These are phyloP conservation scores for Venturia canescens DNA, from an alignment of 1,140 invertebrate species.

Conservation along the genomic window DNA sequence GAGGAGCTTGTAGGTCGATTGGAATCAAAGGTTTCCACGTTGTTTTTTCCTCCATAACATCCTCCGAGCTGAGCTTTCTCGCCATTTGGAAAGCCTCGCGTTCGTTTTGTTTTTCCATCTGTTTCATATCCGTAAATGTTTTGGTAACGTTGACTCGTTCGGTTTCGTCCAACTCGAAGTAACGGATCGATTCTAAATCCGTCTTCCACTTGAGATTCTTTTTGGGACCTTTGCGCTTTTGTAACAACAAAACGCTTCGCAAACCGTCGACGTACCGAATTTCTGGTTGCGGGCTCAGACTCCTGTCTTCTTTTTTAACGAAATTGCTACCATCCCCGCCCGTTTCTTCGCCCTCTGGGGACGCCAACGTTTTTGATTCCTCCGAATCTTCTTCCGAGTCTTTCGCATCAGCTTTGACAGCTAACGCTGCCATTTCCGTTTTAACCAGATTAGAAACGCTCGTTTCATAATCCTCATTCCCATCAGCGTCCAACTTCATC, in stretches of 20 bases:
- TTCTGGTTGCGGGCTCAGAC: slow-evolving; percentile 57
- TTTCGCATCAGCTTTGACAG: slow-evolving; percentile 71
- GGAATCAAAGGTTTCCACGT: slow-evolving; percentile 83
- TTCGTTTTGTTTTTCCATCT: slow-evolving; percentile 91
- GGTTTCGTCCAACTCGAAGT: slow-evolving; percentile 95
- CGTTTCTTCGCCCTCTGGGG: slow-evolving; percentile 57
- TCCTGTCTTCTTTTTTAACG: slow-evolving; percentile 58
- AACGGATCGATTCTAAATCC: slow-evolving; percentile 88
- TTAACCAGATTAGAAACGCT: slow-evolving; percentile 69
- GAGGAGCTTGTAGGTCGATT: slow-evolving; percentile 81
- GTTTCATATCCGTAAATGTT: slow-evolving; percentile 94
- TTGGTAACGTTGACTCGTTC: slow-evolving; percentile 96
- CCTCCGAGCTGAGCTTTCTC: slow-evolving; percentile 85
- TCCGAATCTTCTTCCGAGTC: slow-evolving; percentile 62
- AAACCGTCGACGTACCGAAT: slow-evolving; percentile 71
- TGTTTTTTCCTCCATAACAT: slow-evolving; percentile 87
- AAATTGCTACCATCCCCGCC: slow-evolving; percentile 55
- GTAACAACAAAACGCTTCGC: slow-evolving; percentile 82
- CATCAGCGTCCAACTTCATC: slow-evolving; percentile 64
- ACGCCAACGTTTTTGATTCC: slow-evolving; percentile 56
- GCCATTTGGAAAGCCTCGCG: slow-evolving; percentile 88
- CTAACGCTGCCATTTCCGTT: slow-evolving; percentile 43
- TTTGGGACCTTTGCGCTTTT: slow-evolving; percentile 86
- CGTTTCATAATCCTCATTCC: slow-evolving; percentile 69
- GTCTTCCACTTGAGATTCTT: slow-evolving; percentile 91